phyloP scores from a whole-genome alignment of 2,888 invertebrate species.

The Drosophila acutilabella region DNA sequence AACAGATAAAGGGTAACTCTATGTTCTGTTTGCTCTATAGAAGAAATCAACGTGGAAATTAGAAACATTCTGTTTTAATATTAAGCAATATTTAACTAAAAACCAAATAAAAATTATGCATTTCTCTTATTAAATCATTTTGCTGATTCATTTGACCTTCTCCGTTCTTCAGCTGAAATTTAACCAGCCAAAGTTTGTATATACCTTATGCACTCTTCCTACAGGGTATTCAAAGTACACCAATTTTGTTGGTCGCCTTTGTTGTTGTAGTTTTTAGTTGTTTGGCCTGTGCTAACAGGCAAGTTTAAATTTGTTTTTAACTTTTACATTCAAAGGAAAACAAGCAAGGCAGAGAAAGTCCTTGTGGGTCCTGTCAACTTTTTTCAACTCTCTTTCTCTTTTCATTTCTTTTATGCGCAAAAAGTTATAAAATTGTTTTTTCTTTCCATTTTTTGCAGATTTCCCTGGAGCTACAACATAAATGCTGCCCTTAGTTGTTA shows the following conservation, averaged over 20 bases:
- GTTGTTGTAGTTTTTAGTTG: constrained; percentile 27
- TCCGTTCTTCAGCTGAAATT: background rate
- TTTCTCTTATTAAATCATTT: too few relatives aligned
- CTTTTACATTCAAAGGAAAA: constrained; percentile 64
- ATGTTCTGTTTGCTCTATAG: too few relatives aligned
- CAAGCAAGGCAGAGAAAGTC: constrained; percentile 53
- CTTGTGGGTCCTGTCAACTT: constrained; percentile 11
- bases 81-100: too few relatives aligned
- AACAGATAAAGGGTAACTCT: too few relatives aligned
- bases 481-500: constrained; percentile 36
- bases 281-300: constrained; percentile 61
- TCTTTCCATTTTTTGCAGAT: constrained; percentile 50
- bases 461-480: constrained; percentile 28
- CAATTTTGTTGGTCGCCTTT: constrained; percentile 14
- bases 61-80: too few relatives aligned
- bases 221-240: constrained; percentile 49
- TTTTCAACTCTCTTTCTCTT: constrained; percentile 2
- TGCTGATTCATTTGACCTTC: too few relatives aligned
- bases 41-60: too few relatives aligned
- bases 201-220: background rate
- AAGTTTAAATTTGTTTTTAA: constrained; percentile 77
- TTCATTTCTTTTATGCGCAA: constrained; percentile 48
- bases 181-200: background rate
- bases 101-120: too few relatives aligned
- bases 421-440: background rate